A percentile compares a stretch with the other conserved stretches of the same genome.
These are phyloP conservation scores for Agrochola lychnidis DNA, from an alignment of 2,888 invertebrate genomes.

Conservation along the genomic window DNA sequence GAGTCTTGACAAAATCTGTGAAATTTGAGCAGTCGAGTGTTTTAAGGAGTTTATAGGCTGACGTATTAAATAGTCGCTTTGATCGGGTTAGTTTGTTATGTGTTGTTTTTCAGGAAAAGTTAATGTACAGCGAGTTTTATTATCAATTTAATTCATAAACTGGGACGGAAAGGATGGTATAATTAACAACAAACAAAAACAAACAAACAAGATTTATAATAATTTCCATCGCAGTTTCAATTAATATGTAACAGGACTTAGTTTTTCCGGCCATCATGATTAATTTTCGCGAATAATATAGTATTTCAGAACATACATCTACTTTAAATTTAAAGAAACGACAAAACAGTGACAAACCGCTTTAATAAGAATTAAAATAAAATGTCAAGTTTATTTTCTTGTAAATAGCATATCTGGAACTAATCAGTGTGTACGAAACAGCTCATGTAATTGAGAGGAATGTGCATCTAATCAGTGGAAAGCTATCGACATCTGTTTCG, in stretches of 20 bases:
- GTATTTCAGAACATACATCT: not conserved
- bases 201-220: constrained; percentile 2
- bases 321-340: not conserved
- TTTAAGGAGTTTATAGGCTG: constrained; percentile 51
- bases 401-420: constrained; percentile 51
- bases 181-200: constrained; percentile 11
- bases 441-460: constrained; percentile 50
- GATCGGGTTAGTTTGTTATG: constrained; percentile 16
- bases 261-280: not conserved
- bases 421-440: constrained; percentile 50
- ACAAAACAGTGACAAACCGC: not conserved
- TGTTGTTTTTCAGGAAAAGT: constrained; percentile 23
- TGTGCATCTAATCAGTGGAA: constrained; percentile 57
- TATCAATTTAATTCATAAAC: not conserved
- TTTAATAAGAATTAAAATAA: constrained; percentile 8
- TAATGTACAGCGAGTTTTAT: not conserved
- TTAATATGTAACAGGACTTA: not conserved
- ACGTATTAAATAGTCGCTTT: constrained; percentile 26
- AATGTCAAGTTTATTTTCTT: constrained; percentile 21
- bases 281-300: constrained; percentile 1
- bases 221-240: not conserved
- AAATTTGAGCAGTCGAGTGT: constrained; percentile 53
- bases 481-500: constrained; percentile 50
- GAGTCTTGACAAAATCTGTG: constrained; percentile 53
- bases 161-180: not conserved